Conservation (phyloP, 2,888 invertebrate species). For the Aleiodes leptofemur region DNA sequence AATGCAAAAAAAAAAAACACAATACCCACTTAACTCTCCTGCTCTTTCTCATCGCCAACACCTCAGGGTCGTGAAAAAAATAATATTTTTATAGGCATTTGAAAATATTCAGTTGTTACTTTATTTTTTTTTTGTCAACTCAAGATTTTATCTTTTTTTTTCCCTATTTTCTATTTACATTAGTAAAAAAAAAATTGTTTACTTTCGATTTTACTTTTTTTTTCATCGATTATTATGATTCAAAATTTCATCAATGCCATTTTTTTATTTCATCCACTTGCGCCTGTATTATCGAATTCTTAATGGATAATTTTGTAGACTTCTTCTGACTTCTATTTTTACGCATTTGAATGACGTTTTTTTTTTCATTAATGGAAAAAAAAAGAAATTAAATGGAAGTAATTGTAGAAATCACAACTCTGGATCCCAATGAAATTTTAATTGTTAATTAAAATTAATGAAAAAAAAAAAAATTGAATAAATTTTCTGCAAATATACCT, state of each 20-base stretch:
- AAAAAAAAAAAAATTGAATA: not conserved
- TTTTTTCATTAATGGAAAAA: not conserved
- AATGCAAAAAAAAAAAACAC: conserved; percentile 15
- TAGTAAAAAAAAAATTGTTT: not conserved
- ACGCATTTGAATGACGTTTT: conserved; percentile 11
- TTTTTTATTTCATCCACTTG: not conserved
- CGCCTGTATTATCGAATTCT: no score
- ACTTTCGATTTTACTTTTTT: no score
- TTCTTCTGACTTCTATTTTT: conserved; percentile 3
- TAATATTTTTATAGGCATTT: conserved; percentile 22
- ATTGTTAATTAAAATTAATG: not conserved
- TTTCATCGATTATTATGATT: no score
- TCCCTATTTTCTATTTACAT: not conserved
- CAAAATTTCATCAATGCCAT: no score
- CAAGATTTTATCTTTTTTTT: not conserved
- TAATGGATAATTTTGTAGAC: conserved; percentile 6
- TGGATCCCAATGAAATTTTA: not conserved
- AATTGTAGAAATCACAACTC: not conserved
- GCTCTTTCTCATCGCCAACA: conserved; percentile 33
- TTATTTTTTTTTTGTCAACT: conserved; percentile 5
- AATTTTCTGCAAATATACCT: not conserved
- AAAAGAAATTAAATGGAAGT: no score
- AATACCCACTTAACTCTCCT: conserved; percentile 22
- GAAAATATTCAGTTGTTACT: conserved; percentile 26
- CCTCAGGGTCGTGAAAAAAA: conserved; percentile 42